Percentiles rank a stretch among this genome's conserved stretches.
phyloP scores from a whole-genome alignment of 2,888 invertebrate species.

The Synanthedon vespiformis region DNA sequence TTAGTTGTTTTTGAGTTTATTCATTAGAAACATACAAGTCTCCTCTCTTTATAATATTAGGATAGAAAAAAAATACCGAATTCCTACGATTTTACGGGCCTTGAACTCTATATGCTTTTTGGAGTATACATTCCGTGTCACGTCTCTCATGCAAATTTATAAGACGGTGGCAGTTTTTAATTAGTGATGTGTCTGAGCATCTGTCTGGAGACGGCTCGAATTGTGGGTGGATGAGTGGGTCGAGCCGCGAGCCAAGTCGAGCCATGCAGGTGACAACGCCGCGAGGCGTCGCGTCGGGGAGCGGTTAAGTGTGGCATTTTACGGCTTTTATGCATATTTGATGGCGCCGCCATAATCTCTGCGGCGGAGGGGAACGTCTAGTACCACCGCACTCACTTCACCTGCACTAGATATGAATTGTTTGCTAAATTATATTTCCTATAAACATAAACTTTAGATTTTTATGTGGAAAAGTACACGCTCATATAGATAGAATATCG shows the following conservation, averaged over 20 bases:
- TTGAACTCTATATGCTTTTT: not conserved
- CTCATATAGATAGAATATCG: no score
- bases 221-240: slow-evolving; percentile 9
- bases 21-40: no score
- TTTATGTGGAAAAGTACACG: no score
- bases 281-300: slow-evolving; percentile 43
- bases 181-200: slow-evolving; percentile 59
- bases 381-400: slow-evolving; percentile 14
- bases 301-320: slow-evolving; percentile 69
- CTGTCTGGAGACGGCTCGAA: slow-evolving; percentile 39
- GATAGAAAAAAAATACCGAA: no score
- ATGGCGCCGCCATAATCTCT: slow-evolving; percentile 68
- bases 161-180: slow-evolving; percentile 61
- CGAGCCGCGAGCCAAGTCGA: slow-evolving; percentile 3
- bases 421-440: slow-evolving; percentile 20
- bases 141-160: slow-evolving; percentile 45
- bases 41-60: no score
- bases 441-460: not conserved
- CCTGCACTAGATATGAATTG: slow-evolving; percentile 48
- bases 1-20: no score
- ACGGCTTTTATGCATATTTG: slow-evolving; percentile 72
- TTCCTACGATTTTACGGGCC: no score
- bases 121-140: slow-evolving; percentile 10
- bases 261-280: slow-evolving; percentile 49
- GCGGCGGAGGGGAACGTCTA: slow-evolving; percentile 29